Evolutionary conservation across 2,888 invertebrate species (phyloP).

Genomic region (Dichetophora obliterata): DNA sequence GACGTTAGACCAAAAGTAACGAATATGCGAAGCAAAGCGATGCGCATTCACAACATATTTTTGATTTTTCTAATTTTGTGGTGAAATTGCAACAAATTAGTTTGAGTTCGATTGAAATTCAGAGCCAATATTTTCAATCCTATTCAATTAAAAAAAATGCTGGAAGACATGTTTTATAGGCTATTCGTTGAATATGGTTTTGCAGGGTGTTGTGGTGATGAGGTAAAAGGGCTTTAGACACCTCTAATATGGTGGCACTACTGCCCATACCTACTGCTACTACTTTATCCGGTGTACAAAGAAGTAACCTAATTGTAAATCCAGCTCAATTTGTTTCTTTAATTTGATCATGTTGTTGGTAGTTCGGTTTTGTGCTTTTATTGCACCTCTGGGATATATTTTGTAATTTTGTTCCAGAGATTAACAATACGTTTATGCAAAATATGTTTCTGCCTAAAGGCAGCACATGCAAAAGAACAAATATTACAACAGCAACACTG

Average conservation of each 20-base stretch:
- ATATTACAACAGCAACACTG: too few species aligned
- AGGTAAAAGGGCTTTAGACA: too few species aligned
- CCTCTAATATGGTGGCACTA: too few species aligned
- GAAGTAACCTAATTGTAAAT: too few species aligned
- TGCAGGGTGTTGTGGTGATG: neutral
- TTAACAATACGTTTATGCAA: neutral
- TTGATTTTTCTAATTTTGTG: slow-evolving; percentile 5
- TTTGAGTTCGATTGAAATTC: neutral
- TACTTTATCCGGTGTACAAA: too few species aligned
- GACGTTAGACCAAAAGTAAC: slow-evolving; percentile 24
- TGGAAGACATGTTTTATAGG: neutral
- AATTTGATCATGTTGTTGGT: too few species aligned
- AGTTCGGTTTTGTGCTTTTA: neutral
- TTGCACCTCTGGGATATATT: neutral
- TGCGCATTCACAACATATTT: slow-evolving; percentile 13
- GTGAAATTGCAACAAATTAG: slow-evolving; percentile 4
- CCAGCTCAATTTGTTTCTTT: too few species aligned
- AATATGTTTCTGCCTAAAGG: neutral
- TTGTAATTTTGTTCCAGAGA: neutral
- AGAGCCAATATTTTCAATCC: neutral
- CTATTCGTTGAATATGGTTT: neutral
- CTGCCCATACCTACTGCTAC: too few species aligned
- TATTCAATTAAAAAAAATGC: neutral
- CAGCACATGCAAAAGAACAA: neutral
- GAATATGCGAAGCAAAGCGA: neutral